phyloP scores from a whole-genome alignment of 2,888 invertebrate genomes.

The Cataglyphis albicans region DNA sequence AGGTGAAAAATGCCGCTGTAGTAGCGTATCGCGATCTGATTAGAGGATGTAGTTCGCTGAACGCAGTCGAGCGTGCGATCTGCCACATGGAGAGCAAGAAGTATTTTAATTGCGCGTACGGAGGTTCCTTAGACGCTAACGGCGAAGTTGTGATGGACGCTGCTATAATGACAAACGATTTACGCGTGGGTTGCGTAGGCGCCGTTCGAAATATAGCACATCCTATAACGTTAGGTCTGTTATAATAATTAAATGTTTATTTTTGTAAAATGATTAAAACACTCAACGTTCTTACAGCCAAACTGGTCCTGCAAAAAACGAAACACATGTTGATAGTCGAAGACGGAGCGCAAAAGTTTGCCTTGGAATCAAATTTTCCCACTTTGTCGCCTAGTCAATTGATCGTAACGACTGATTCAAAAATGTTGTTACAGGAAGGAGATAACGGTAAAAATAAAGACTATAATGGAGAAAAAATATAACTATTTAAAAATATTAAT shows the following conservation, averaged over 20 bases:
- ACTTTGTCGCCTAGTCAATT: slow-evolving; percentile 61
- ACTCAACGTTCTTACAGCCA: slow-evolving; percentile 59
- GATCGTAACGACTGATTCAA: slow-evolving; percentile 17
- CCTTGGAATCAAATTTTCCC: slow-evolving; percentile 61
- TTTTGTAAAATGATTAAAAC: neutral
- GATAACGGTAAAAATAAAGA: neutral
- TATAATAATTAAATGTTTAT: neutral
- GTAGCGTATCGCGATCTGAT: slow-evolving; percentile 73
- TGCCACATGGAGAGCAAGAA: slow-evolving; percentile 71
- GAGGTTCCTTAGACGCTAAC: slow-evolving; percentile 62
- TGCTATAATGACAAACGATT: slow-evolving; percentile 70
- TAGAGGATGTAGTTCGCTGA: slow-evolving; percentile 66
- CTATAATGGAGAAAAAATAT: neutral
- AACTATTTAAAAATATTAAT: slow-evolving; percentile 34
- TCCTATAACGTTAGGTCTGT: slow-evolving; percentile 75
- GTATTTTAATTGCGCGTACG: slow-evolving; percentile 66
- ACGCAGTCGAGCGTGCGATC: slow-evolving; percentile 74
- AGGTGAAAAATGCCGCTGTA: slow-evolving; percentile 75
- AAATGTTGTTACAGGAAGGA: slow-evolving; percentile 33
- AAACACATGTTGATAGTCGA: slow-evolving; percentile 75
- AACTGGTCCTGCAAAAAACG: slow-evolving; percentile 73
- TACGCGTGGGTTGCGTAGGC: slow-evolving; percentile 74
- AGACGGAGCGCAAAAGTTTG: slow-evolving; percentile 73
- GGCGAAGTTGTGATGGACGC: slow-evolving; percentile 72
- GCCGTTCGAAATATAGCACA: slow-evolving; percentile 72